Evolutionary conservation across 2,113 vertebrate genomes (phyloP).

Genomic region (Hippocampus guttulatus): DNA sequence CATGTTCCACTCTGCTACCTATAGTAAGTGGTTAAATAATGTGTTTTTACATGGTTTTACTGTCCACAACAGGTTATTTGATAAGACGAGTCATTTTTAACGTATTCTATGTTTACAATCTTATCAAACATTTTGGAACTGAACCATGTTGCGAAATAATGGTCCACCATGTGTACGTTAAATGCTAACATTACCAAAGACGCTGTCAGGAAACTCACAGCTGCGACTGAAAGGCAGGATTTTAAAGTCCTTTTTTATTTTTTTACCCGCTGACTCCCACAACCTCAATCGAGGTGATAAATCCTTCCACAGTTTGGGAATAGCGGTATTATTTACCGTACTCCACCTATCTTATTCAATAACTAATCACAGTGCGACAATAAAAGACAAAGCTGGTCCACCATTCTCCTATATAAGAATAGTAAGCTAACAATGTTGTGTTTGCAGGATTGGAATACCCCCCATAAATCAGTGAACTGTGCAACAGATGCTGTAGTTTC

Average conservation of each 20-base stretch:
- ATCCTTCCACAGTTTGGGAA: not conserved
- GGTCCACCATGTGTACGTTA: not conserved
- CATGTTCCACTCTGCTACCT: no score
- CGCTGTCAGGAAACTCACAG: not conserved
- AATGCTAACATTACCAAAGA: not conserved
- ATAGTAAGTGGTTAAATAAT: no score
- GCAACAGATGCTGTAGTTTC: constrained; percentile 9
- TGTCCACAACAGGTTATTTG: no score
- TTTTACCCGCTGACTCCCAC: not conserved
- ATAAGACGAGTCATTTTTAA: no score
- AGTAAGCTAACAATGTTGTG: not conserved
- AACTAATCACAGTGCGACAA: not conserved
- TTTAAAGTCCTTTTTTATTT: not conserved
- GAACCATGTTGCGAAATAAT: not conserved
- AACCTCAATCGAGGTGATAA: not conserved
- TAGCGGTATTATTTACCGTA: no score
- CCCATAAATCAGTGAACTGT: constrained; percentile 13
- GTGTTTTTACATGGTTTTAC: no score
- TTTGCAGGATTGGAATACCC: not conserved
- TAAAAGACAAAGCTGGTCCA: not conserved
- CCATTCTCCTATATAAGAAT: not conserved
- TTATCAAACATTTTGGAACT: no score
- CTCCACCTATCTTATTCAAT: no score
- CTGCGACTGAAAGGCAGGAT: not conserved
- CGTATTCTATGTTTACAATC: no score